These are phyloP conservation scores for Enteromius paludinosus DNA, from an alignment of 2,797 vertebrate species.

Conservation along the genomic window DNA sequence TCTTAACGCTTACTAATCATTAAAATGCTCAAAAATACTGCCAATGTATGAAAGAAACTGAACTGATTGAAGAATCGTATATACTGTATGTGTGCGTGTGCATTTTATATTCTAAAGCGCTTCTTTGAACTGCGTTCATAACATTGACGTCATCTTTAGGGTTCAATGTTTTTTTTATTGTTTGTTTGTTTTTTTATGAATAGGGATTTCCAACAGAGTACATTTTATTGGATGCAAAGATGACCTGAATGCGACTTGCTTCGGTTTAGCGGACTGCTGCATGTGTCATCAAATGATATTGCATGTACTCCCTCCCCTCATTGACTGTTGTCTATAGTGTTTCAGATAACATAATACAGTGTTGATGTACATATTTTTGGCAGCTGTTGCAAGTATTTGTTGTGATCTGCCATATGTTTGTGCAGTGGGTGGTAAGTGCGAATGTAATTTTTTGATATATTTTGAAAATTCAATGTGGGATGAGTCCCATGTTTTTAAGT, in stretches of 20 bases:
- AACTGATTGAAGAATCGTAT: not conserved
- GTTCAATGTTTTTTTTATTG: not conserved
- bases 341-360: constrained; percentile 38
- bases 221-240: constrained; percentile 20
- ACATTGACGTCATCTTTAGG: constrained; percentile 5
- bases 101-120: constrained; percentile 17
- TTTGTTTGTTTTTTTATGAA: constrained; percentile 3
- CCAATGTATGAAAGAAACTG: constrained; percentile 24
- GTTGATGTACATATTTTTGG: constrained; percentile 41
- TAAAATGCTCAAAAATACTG: not conserved
- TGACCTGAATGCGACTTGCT: constrained; percentile 2
- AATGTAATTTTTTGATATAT: constrained; percentile 46
- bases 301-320: constrained; percentile 43
- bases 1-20: constrained; percentile 26
- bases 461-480: constrained; percentile 52
- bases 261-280: constrained; percentile 10
- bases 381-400: constrained; percentile 55
- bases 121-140: constrained; percentile 17
- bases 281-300: constrained; percentile 16
- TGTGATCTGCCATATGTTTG: constrained; percentile 38
- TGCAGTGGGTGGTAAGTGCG: constrained; percentile 45
- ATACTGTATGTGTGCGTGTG: not conserved
- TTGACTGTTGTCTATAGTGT: constrained; percentile 43
- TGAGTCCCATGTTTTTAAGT: constrained; percentile 54
- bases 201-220: constrained; percentile 18